phyloP scores from a whole-genome alignment of 2,888 invertebrate genomes.

The Pyrocoelia pectoralis region DNA sequence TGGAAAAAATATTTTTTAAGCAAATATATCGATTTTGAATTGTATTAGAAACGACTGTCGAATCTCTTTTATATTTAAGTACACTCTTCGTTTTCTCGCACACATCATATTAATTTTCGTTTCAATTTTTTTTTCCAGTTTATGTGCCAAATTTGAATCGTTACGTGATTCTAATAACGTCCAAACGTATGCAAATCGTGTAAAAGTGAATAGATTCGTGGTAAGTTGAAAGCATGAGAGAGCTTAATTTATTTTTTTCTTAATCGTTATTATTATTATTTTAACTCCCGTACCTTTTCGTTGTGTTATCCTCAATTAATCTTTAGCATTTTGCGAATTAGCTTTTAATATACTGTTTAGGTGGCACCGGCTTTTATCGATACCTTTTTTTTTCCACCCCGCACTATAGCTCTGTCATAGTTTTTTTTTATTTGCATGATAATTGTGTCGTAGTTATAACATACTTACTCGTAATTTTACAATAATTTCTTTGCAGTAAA shows the following conservation, averaged over 20 bases:
- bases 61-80: too few species aligned
- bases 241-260: too few species aligned
- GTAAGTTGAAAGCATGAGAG: slow-evolving; percentile 66
- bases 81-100: too few species aligned
- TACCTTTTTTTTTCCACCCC: too few species aligned
- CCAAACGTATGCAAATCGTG: slow-evolving; percentile 63
- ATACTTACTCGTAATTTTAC: not conserved
- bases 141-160: slow-evolving; percentile 88
- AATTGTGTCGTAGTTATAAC: not conserved
- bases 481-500: slow-evolving; percentile 30
- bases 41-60: too few species aligned
- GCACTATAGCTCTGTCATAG: too few species aligned
- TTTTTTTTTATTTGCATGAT: too few species aligned
- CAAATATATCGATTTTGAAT: too few species aligned
- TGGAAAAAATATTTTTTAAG: too few species aligned
- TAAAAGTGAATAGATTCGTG: slow-evolving; percentile 91
- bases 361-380: not conserved
- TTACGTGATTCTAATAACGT: slow-evolving; percentile 69
- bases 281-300: too few species aligned
- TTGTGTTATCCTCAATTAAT: not conserved
- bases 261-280: too few species aligned
- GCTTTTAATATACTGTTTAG: not conserved
- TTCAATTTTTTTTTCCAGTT: slow-evolving; percentile 60
- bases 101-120: too few species aligned
- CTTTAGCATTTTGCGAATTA: slow-evolving; percentile 3